Percentiles rank a stretch among this genome's conserved stretches.
These are phyloP conservation scores for Zygothrica quintamaculata DNA, from an alignment of 2,888 invertebrate species.

Conservation along the genomic window DNA sequence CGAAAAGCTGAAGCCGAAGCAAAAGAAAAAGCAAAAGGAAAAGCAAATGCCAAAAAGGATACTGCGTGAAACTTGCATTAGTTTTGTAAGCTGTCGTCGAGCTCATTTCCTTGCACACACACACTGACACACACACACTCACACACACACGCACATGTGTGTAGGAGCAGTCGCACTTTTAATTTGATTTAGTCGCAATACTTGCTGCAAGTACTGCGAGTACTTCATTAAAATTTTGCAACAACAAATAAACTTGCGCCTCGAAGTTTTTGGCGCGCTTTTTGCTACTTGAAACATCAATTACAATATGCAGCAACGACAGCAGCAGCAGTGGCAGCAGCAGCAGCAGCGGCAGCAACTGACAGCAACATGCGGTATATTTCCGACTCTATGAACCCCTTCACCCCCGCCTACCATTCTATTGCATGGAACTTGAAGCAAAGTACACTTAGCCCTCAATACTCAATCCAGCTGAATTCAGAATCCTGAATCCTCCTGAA, in stretches of 20 bases:
- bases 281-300: constrained; percentile 80
- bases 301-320: constrained; percentile 64
- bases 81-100: constrained; percentile 57
- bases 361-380: constrained; percentile 64
- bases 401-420: neutral
- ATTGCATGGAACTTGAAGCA: no score
- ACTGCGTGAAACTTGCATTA: constrained; percentile 71
- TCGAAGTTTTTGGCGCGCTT: constrained; percentile 69
- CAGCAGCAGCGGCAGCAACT: constrained; percentile 42
- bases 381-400: constrained; percentile 41
- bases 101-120: constrained; percentile 64
- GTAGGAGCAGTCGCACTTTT: constrained; percentile 59
- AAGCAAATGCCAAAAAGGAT: constrained; percentile 34
- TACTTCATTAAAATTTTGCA: constrained; percentile 78
- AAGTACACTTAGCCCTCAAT: no score
- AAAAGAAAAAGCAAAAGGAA: neutral
- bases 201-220: constrained; percentile 67
- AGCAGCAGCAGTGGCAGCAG: constrained; percentile 41
- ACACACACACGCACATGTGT: constrained; percentile 8
- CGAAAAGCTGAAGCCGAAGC: neutral
- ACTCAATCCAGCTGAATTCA: no score
- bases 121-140: constrained; percentile 5
- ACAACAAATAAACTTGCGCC: constrained; percentile 74
- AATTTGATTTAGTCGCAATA: constrained; percentile 79
- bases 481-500: no score